Evolutionary conservation across 2,113 vertebrate species (phyloP).

Genomic region (Todiramphus chloris): DNA sequence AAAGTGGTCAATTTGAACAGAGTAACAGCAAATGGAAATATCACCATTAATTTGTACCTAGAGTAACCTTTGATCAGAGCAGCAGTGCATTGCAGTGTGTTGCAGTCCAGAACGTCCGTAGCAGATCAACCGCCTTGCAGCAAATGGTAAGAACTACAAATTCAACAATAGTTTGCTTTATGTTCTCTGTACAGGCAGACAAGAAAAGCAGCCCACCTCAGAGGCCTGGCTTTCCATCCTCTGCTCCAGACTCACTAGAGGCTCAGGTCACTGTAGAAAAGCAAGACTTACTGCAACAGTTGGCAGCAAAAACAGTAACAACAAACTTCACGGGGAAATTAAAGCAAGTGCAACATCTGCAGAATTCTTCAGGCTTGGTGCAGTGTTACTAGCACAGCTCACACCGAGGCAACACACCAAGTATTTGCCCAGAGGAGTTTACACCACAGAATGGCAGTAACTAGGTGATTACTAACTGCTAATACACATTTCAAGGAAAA

Average conservation of each 20-base stretch:
- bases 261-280: background rate
- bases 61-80: background rate
- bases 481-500: background rate
- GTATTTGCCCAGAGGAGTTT: background rate
- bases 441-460: background rate
- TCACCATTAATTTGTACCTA: background rate
- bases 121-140: background rate
- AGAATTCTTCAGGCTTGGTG: background rate
- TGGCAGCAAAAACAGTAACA: background rate
- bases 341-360: background rate
- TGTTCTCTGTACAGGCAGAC: background rate
- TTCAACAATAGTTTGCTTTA: background rate
- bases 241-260: background rate
- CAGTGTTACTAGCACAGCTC: background rate
- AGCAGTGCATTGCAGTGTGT: background rate
- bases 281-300: background rate
- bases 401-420: background rate
- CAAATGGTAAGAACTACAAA: background rate
- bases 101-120: background rate
- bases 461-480: constrained; percentile 10
- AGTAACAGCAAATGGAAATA: background rate
- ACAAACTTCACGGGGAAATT: background rate
- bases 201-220: background rate
- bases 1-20: background rate
- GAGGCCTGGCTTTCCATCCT: background rate